These are phyloP conservation scores for Pelecanoides urinatrix DNA, from an alignment of 2,113 vertebrate genomes.

Conservation along the genomic window DNA sequence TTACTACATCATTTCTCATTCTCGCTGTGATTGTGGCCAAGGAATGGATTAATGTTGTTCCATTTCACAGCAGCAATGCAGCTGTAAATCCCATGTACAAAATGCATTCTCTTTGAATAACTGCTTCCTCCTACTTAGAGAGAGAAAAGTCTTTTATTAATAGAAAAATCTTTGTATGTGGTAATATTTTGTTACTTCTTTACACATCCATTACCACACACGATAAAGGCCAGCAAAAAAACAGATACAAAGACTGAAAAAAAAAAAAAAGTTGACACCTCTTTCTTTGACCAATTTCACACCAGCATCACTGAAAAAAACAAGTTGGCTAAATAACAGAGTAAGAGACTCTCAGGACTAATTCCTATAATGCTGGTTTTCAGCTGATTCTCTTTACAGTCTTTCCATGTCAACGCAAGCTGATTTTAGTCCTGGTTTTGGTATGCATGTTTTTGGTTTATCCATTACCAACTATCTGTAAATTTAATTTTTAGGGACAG, in stretches of 20 bases:
- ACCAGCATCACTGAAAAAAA: neutral
- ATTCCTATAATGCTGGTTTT: neutral
- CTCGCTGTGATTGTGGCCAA: slow-evolving; percentile 11
- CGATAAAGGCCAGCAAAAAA: neutral
- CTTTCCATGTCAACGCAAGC: neutral
- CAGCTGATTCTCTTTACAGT: neutral
- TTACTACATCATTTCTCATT: slow-evolving; percentile 2
- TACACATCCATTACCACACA: neutral
- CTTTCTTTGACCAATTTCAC: neutral
- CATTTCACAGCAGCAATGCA: neutral
- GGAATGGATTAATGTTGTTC: slow-evolving; percentile 2
- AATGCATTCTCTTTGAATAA: neutral
- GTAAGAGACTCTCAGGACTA: neutral
- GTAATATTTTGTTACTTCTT: neutral
- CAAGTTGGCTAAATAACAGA: neutral
- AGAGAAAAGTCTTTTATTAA: neutral
- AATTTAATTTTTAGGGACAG: neutral
- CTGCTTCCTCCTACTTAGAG: neutral
- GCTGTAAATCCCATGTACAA: neutral
- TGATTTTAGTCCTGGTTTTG: neutral
- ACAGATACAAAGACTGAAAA: neutral
- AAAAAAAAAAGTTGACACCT: neutral
- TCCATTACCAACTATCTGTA: neutral
- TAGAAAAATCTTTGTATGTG: neutral
- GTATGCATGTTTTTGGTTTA: neutral